phyloP scores from a whole-genome alignment of 2,888 invertebrate species.

The Enchytraeus crypticus region DNA sequence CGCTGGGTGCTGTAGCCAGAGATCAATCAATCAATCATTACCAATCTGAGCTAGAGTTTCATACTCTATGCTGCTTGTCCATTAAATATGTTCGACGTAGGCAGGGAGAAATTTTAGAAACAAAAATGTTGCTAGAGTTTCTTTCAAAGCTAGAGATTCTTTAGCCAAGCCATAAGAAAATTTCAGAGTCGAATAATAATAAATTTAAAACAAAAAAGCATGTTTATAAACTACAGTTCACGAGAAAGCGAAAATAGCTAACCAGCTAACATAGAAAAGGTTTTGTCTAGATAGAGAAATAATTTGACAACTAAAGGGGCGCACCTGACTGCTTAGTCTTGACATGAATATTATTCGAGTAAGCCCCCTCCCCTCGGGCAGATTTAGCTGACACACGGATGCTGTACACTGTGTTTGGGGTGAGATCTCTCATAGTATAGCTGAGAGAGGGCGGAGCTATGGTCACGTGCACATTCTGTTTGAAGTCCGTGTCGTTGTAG shows the following conservation, averaged over 20 bases:
- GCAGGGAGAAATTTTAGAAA: not conserved
- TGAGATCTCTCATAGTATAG: conserved; percentile 78
- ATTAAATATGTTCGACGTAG: not conserved
- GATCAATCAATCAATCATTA: not conserved
- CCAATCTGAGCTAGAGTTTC: not conserved
- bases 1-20: conserved; percentile 72
- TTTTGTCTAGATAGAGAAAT: not conserved
- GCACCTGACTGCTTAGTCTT: conserved; percentile 92
- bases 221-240: not conserved
- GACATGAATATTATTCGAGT: conserved; percentile 85
- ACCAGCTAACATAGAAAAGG: not conserved
- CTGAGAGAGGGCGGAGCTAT: conserved; percentile 19
- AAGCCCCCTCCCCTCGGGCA: conserved; percentile 76
- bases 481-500: not conserved
- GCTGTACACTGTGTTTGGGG: conserved; percentile 90
- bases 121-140: not conserved
- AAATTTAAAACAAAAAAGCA: not conserved
- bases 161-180: no score
- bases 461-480: not conserved
- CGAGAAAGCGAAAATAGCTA: not conserved
- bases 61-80: not conserved
- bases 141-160: no score
- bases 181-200: no score
- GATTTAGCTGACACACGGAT: conserved; percentile 92
- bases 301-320: not conserved